Base-by-base conservation (phyloP, 2,888 invertebrate species). In the Ectemnius cavifrons region DNA sequence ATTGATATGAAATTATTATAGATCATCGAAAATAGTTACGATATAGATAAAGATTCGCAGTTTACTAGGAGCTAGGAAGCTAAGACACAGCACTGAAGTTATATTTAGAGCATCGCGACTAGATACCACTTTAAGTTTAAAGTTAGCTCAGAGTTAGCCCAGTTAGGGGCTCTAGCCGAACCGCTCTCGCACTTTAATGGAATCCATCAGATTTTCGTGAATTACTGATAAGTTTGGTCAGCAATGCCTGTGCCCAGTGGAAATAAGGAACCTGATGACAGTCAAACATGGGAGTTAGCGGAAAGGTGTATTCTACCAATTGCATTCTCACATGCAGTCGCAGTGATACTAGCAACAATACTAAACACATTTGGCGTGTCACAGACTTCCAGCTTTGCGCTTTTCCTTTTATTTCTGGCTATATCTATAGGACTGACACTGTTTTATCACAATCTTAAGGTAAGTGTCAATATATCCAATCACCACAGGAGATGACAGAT, bases 391-490 rank as follows among this genome's bases (percentile, higher is more conserved):
- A 95, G 95, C 68, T 94, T 96, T 89, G 94, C 95, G 8, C 92
- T 96, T 18, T 96, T 96, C 90, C 93, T 96, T 46, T 94, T 95
- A 93, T 95, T 96, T 88, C 79, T 91, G 60, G 92, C 95, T 63
- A 92, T 95, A 85, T 95, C 95, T 63, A 93, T 95, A 76, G 95
- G 95, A 28, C 94, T 95, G 2, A 94, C 96, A 11, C 92, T 96
- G 91, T 96, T 96, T 91, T 97, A 96, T 91, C 96, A 96, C 87
- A 96, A 96, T 88, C 92, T 97, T 63, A 96, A 96, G 95, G 96
- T 96, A 92, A 93, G 77, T 66, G 18, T n/a, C 27, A 47, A n/a
- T 14, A 14, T 11, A 37, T 37, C 37, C 37, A 6, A 11, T 37
- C 37, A 37, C 11, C 37, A 8, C 11, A 11, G 37, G 11, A 37